Evolutionary conservation across 2,888 invertebrate genomes (phyloP).

Genomic region (Agrilus cyanescens): DNA sequence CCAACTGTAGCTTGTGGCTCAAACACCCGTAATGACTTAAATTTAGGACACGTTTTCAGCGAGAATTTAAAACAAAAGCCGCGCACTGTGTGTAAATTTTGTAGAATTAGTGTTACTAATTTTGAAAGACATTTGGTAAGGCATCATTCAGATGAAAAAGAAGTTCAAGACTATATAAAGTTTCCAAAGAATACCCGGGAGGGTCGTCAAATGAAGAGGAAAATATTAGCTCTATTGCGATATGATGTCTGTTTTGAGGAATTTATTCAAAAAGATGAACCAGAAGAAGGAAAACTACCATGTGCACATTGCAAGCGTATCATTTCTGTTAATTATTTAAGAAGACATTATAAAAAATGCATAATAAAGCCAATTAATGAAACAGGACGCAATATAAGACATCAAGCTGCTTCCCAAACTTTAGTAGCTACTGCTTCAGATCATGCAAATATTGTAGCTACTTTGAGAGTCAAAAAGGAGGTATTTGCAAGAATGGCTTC

Average conservation of each 20-base stretch:
- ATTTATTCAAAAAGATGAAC: slow-evolving; percentile 5
- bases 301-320: slow-evolving; percentile 12
- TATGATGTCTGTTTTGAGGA: slow-evolving; percentile 7
- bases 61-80: too few relatives aligned
- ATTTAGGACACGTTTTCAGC: too few relatives aligned
- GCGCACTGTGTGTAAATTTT: slow-evolving; percentile 11
- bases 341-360: slow-evolving; percentile 11
- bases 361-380: slow-evolving; percentile 9
- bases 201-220: slow-evolving; percentile 8
- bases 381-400: slow-evolving; percentile 5
- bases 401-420: slow-evolving; percentile 3
- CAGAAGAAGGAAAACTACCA: slow-evolving; percentile 7
- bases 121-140: slow-evolving; percentile 10
- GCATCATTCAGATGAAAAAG: slow-evolving; percentile 11
- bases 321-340: slow-evolving; percentile 8
- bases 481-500: slow-evolving; percentile 7
- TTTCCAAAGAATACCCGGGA: slow-evolving; percentile 9
- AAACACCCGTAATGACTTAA: too few relatives aligned
- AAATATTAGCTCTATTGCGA: slow-evolving; percentile 8
- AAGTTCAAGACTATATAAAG: slow-evolving; percentile 9
- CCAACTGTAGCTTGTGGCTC: too few relatives aligned
- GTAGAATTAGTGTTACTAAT: slow-evolving; percentile 9
- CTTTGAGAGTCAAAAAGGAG: slow-evolving; percentile 4
- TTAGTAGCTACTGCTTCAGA: slow-evolving; percentile 5
- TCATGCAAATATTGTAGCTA: slow-evolving; percentile 1